phyloP scores from a whole-genome alignment of 1,140 invertebrate species.

The Manduca sexta region DNA sequence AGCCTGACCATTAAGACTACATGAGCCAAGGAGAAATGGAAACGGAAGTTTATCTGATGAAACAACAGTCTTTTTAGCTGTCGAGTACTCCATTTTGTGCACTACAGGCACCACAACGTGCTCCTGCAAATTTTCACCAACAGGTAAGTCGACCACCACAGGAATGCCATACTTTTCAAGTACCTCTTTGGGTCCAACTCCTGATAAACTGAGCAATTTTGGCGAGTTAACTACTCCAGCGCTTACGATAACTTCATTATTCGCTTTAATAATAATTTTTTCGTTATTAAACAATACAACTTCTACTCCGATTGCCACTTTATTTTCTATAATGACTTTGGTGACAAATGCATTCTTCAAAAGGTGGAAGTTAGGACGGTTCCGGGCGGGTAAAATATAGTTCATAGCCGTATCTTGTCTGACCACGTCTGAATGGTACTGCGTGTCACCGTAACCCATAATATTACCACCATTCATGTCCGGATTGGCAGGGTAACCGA shows the following conservation, averaged over 20 bases:
- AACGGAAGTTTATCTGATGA: background rate
- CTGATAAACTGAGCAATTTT: slow-evolving; percentile 75
- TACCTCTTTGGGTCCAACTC: slow-evolving; percentile 71
- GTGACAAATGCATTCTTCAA: slow-evolving; percentile 47
- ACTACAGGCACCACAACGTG: slow-evolving; percentile 36
- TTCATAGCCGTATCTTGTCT: slow-evolving; percentile 77
- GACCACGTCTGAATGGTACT: slow-evolving; percentile 81
- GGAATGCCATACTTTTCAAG: slow-evolving; percentile 43
- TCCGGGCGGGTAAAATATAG: slow-evolving; percentile 68
- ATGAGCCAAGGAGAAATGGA: slow-evolving; percentile 2
- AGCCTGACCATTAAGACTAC: background rate
- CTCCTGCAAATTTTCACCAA: slow-evolving; percentile 69
- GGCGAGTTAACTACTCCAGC: slow-evolving; percentile 67
- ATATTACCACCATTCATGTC: slow-evolving; percentile 81
- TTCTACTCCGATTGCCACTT: slow-evolving; percentile 76
- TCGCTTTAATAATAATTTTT: slow-evolving; percentile 44
- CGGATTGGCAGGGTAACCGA: slow-evolving; percentile 6
- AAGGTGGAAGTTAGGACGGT: slow-evolving; percentile 67
- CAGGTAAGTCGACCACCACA: slow-evolving; percentile 67
- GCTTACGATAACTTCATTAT: slow-evolving; percentile 76
- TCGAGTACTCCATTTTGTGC: slow-evolving; percentile 2
- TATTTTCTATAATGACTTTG: slow-evolving; percentile 72
- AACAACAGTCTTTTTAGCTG: background rate
- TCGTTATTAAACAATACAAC: slow-evolving; percentile 43
- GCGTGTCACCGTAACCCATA: slow-evolving; percentile 76